Evolutionary conservation across 2,113 vertebrate genomes (phyloP), one percentile per base, ranked within the genome.

Genomic region (Megaleporinus macrocephalus): DNA sequence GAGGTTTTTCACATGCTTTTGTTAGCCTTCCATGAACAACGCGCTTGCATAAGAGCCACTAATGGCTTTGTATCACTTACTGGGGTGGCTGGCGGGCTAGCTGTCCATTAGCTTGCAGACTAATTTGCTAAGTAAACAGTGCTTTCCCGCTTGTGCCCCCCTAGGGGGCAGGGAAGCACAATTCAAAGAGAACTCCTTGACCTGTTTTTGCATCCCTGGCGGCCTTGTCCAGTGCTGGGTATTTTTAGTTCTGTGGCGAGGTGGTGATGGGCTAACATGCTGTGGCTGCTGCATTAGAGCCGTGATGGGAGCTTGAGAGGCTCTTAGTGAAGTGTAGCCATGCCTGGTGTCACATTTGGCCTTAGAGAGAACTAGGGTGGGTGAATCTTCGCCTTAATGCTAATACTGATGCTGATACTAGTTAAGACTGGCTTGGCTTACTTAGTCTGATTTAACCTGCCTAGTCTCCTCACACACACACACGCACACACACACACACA

Each of bases 121-220:
- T 76, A 80, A 87, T 85, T 84, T 84, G 59, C 77, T 73, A 84
- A 81, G 81, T 80, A 87, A 86, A 83, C 65, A 79, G 30, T 20
- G 20, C 68, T 84, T 73, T 59, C 16, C 27, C 24, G 41, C 22
- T 49, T 71, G 57, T 18, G 3, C 26, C 27, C 26, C 72, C 78
- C 72, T 14, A n/a, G 47, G 55, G 47, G 33, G 20, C 41, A 75
- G 36, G 24, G 57, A 61, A 61, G 24, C 66, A 18, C 36, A 63
- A 29, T 84, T 86, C 65, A 75, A 83, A 79, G 68, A 76, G 41
- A 74, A 26, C 70, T 75, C 70, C 75, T 79, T 84, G 88, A 87
- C 83, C 84, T 84, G 76, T 79, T 84, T 80, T 59, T 78, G 71
- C 77, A 59, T 85, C 76, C 44, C 69, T 82, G 51, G 57, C 55